Evolutionary conservation across 2,113 vertebrate genomes (phyloP), one percentile per base, ranked within the genome.

Genomic region (Actenoides hombroni): DNA sequence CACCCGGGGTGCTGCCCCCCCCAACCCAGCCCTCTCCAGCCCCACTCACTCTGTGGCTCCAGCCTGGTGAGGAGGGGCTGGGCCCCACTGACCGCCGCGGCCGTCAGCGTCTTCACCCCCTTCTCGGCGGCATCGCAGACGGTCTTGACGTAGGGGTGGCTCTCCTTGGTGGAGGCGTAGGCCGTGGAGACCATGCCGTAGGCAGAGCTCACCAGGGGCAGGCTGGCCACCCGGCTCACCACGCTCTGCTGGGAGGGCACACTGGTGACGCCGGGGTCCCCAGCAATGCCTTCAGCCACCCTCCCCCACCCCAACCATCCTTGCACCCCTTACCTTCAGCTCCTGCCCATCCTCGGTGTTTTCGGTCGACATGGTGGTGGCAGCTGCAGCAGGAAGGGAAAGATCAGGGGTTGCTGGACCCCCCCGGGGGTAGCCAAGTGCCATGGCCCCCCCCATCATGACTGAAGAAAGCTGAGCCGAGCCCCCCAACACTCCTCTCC

Each of bases 41-140:
- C 8, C 6, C 77, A 98, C 99, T 97, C 90, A 99, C 99, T 96
- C 93, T 99, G 99, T 3, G 99, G 99, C 83, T 99, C 99, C 88
- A 99, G 98, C 25, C 97, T 98, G 95, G 98, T 97, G 91, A 99
- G 90, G 60, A 99, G 93, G 67, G 99, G 99, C 91, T 99, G 99
- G 17, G 99, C 98, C 13, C 99, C 98, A 0, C 98, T 98, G 73
- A 95, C 95, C 0, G 99, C 99, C 0, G 74, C 97, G 0, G 96
- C 96, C 0, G 87, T 91, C 49, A 98, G 95, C 1, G 95, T 96
- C 94, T 49, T 98, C 37, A 98, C 67, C 1, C 98, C 97, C 9
- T 77, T 97, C 54, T 99, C 99, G 0, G 99, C 99, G 1, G 18
- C 98, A 0, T 95, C 94, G 40, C 99, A 99, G 44, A 99, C 98